Evolutionary conservation across 2,797 vertebrate genomes (phyloP).

Genomic region (Glossophaga mutica): DNA sequence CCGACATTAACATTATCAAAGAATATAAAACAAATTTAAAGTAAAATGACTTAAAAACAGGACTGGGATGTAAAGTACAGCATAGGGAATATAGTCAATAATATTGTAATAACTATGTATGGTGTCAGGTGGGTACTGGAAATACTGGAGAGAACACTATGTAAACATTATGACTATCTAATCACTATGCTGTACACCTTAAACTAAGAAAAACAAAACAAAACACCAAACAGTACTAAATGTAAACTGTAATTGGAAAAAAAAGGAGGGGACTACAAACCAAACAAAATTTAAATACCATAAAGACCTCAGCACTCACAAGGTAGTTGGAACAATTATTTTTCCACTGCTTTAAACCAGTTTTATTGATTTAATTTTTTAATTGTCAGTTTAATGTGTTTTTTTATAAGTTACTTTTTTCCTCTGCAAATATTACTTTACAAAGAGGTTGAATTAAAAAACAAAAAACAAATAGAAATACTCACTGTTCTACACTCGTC

Average conservation of each 20-base stretch:
- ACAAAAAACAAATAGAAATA: constrained; percentile 49
- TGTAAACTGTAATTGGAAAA: neutral
- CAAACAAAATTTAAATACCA: neutral
- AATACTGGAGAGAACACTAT: neutral
- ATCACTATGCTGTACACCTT: neutral
- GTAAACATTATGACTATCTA: neutral
- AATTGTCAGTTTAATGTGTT: neutral
- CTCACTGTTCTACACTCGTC: constrained; percentile 95
- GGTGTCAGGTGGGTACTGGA: neutral
- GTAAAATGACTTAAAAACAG: neutral
- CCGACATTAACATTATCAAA: neutral
- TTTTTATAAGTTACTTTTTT: neutral
- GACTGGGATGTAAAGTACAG: neutral
- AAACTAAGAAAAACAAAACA: neutral
- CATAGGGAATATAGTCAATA: neutral
- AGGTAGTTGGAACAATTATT: neutral
- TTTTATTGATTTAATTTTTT: neutral
- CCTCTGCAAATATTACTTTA: neutral
- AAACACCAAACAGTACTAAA: neutral
- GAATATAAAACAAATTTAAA: neutral
- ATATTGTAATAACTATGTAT: neutral
- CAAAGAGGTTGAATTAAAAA: neutral
- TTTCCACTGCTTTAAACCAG: neutral
- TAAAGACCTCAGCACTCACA: neutral
- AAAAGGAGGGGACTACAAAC: neutral